Percentiles rank a stretch among this genome's conserved stretches.
Conservation (phyloP, 2,888 invertebrate species). For the Drosophila pseudotakahashii region DNA sequence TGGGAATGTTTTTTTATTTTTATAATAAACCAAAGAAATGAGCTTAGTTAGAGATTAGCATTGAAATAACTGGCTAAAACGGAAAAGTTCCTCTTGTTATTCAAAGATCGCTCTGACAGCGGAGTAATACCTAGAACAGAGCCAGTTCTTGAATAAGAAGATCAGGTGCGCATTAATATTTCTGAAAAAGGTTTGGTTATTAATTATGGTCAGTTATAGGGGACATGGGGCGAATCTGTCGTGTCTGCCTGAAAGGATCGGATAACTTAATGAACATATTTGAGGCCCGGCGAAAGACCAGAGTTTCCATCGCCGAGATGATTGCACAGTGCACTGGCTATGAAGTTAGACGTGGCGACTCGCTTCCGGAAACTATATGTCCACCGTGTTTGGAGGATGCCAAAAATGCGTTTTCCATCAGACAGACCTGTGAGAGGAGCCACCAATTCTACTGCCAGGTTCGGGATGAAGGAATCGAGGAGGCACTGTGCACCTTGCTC, state of each 20-base stretch:
- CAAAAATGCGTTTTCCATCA: slow-evolving; percentile 1
- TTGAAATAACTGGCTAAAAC: not conserved
- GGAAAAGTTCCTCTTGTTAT: not conserved
- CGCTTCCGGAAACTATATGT: slow-evolving; percentile 11
- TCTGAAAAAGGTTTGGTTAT: not conserved
- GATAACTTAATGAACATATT: not conserved
- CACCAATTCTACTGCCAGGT: slow-evolving; percentile 18
- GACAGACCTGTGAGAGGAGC: slow-evolving; percentile 1
- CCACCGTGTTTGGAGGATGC: slow-evolving; percentile 10
- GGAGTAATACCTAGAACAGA: not conserved
- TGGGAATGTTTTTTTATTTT: too few species aligned
- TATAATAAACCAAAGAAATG: not conserved
- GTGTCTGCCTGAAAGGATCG: not conserved
- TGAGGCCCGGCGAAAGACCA: slow-evolving; percentile 1
- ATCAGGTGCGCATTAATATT: not conserved
- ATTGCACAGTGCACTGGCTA: slow-evolving; percentile 10
- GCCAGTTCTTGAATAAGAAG: not conserved
- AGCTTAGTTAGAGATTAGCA: not conserved
- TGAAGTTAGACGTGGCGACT: slow-evolving; percentile 8
- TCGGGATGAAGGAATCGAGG: slow-evolving; percentile 13
- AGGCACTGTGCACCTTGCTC: slow-evolving; percentile 5
- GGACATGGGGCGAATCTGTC: not conserved
- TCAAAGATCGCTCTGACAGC: not conserved
- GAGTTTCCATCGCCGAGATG: slow-evolving; percentile 9
- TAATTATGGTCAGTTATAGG: not conserved